Evolutionary conservation across 2,888 invertebrate genomes (phyloP), one percentile per base, ranked within the genome.

Genomic region (Hypercompe scribonia): DNA sequence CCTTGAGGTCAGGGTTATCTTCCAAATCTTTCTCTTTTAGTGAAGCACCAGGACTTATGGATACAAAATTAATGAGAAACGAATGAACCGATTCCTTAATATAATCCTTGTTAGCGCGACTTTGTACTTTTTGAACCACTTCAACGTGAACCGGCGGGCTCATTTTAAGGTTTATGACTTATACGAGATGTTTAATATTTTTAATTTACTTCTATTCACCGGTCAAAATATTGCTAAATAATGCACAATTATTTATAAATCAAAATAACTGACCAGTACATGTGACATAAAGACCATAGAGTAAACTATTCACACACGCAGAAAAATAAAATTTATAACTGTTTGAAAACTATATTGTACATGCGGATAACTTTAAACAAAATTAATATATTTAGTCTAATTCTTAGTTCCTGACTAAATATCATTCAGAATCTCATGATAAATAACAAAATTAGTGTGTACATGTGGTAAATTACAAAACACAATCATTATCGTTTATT

Each of bases 51-150:
- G 95, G 95, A 66, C 82, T 89, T 28, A 95, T 42, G 34, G 87
- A 83, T 15, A 81, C 82, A 66, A 92, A 92, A 79, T 91, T 92
- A 11, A 88, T 70, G 54, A 95, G 78, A 81, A 89, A 92, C 8
- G 82, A 76, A 73, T 90, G 90, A 58, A 94, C 94, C 21, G 90
- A 78, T 42, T 88, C 88, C 79, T 78, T 90, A n/a, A 95, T 79
- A 50, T 81, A 84, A 15, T 92, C 91, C 72, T 91, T 91, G 75
- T 78, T 87, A 11, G 87, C 90, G 65, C 86, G 86, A 77, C 95
- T 95, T 73, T 90, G 86, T 76, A 81, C 85, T 78, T 89, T 90
- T 84, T 95, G 93, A 21, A 94, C 91, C 54, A 95, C 88, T 89
- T 95, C 95, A 34, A 95, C 90, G 67, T 94, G 93, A 66, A 95